Conservation (phyloP, 1,140 invertebrate genomes). For the Heliconius melpomene region DNA sequence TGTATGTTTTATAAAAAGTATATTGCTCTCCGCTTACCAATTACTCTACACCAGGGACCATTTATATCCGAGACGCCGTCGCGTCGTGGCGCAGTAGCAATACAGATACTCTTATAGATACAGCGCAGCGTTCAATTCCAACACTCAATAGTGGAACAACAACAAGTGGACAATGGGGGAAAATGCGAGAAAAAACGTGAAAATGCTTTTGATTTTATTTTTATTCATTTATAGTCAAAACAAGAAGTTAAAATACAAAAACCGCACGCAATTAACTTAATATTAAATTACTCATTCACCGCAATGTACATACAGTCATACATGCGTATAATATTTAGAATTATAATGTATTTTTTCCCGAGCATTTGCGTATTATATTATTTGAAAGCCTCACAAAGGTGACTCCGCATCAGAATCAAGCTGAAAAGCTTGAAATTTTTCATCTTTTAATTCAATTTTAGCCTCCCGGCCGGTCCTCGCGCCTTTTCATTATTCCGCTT, state of each 20-base stretch:
- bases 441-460: constrained; percentile 10
- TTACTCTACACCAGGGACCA: no score
- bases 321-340: background rate
- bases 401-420: background rate
- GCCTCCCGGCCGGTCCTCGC: constrained; percentile 11
- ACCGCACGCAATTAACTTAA: background rate
- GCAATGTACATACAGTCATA: background rate
- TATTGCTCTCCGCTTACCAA: no score
- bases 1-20: no score
- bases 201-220: background rate
- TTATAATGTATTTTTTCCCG: background rate
- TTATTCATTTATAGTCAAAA: background rate
- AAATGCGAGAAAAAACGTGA: no score
- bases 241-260: background rate
- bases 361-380: constrained; percentile 2
- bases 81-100: no score
- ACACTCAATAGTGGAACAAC: no score
- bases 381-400: background rate
- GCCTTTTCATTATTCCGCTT: constrained; percentile 15
- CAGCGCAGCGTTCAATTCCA: no score
- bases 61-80: no score
- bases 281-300: background rate
- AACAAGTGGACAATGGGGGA: no score
- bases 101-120: no score
- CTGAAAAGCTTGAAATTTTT: constrained; percentile 10